A percentile compares a stretch with the other conserved stretches of the same genome.
Conservation (phyloP, 2,797 vertebrate species). For the Tenualosa ilisha region DNA sequence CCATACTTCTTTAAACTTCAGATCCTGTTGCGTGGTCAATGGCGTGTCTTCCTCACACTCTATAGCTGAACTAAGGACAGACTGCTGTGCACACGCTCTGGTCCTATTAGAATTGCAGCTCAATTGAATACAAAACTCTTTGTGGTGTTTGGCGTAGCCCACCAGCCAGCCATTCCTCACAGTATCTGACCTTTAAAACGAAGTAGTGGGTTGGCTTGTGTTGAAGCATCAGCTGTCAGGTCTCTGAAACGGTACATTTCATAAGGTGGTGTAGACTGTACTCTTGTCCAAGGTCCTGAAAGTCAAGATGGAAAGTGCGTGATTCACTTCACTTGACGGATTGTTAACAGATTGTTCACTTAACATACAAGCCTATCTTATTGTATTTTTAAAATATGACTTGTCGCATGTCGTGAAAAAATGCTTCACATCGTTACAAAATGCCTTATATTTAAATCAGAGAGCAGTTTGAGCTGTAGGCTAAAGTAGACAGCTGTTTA, state of each 20-base stretch:
- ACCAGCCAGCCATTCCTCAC: constrained; percentile 50
- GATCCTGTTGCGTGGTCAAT: not conserved
- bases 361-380: not conserved
- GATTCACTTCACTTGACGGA: not conserved
- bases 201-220: constrained; percentile 8
- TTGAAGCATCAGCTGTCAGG: constrained; percentile 24
- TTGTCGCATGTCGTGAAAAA: not conserved
- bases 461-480: not conserved
- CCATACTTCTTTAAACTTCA: not conserved
- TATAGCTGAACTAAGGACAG: not conserved
- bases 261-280: constrained; percentile 23
- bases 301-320: constrained; percentile 31
- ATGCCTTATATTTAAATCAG: not conserved
- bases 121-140: constrained; percentile 43
- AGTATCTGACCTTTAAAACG: constrained; percentile 60
- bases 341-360: too few relatives aligned
- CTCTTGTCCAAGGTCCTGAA: constrained; percentile 66
- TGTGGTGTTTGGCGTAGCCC: constrained; percentile 55
- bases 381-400: not conserved
- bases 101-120: not conserved
- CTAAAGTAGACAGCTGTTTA: not conserved
- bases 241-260: constrained; percentile 8
- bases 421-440: not conserved
- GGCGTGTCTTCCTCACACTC: not conserved
- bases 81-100: not conserved